These are phyloP conservation scores for Nanorana parkeri DNA, from an alignment of 2,113 vertebrate species.

Conservation along the genomic window DNA sequence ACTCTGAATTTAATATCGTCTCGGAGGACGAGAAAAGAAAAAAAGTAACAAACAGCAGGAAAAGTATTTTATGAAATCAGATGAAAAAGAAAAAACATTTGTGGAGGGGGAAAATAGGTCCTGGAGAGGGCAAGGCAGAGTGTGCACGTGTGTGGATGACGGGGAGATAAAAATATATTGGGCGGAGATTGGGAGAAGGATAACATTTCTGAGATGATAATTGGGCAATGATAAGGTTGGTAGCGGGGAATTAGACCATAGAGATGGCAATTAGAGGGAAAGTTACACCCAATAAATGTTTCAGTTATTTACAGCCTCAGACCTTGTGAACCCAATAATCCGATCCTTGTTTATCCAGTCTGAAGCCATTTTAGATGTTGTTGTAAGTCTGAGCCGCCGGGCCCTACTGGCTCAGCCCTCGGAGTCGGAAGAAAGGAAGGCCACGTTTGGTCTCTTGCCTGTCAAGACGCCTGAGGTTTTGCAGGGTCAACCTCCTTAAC, in stretches of 20 bases:
- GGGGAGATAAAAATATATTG: constrained; percentile 7
- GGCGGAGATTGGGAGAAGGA: background rate
- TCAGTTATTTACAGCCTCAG: constrained; percentile 47
- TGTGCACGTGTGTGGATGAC: background rate
- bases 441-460: constrained; percentile 21
- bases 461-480: background rate
- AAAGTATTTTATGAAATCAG: constrained; percentile 9
- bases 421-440: background rate
- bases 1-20: no score
- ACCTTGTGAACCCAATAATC: constrained; percentile 51
- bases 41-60: background rate
- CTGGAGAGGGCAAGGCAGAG: background rate
- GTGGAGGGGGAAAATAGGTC: background rate
- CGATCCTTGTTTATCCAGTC: constrained; percentile 46
- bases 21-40: background rate
- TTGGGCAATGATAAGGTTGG: constrained; percentile 35
- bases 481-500: constrained; percentile 46
- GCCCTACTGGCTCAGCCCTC: background rate
- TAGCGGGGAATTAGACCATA: constrained; percentile 26
- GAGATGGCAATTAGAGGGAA: background rate
- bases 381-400: constrained; percentile 31
- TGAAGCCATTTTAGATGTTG: constrained; percentile 52
- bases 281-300: background rate
- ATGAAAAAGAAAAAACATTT: constrained; percentile 1
- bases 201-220: constrained; percentile 20